phyloP scores from a whole-genome alignment of 2,888 invertebrate genomes.

The Cheilosia variabilis region DNA sequence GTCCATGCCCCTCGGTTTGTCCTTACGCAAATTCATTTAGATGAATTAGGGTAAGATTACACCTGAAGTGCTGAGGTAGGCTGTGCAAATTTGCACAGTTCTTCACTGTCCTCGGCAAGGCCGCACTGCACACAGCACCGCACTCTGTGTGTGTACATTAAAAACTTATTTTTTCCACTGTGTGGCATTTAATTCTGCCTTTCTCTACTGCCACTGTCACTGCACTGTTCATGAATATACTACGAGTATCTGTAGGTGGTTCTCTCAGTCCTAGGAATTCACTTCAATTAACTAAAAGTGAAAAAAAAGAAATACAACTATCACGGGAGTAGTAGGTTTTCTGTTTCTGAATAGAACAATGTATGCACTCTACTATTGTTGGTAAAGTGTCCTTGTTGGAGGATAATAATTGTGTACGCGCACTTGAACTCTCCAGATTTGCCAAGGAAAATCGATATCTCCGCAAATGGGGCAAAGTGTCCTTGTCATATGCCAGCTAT shows the following conservation, averaged over 20 bases:
- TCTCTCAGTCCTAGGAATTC: constrained; percentile 37
- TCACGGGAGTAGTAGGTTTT: constrained; percentile 18
- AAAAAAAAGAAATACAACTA: constrained; percentile 33
- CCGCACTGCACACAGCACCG: neutral
- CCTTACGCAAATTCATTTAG: constrained; percentile 62
- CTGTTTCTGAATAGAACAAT: constrained; percentile 4
- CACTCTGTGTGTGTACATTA: constrained; percentile 1
- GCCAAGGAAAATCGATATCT: constrained; percentile 53
- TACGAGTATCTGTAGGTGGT: constrained; percentile 1
- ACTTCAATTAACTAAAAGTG: constrained; percentile 62
- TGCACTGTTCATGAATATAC: constrained; percentile 13
- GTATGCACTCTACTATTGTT: constrained; percentile 19
- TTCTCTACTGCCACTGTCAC: constrained; percentile 7
- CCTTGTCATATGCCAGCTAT: constrained; percentile 28
- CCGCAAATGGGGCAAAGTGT: constrained; percentile 3
- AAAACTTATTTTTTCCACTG: constrained; percentile 9
- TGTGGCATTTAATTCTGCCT: constrained; percentile 16
- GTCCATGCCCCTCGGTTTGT: neutral
- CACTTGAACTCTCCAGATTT: constrained; percentile 53
- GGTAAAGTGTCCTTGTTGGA: constrained; percentile 29
- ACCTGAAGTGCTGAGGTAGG: constrained; percentile 32
- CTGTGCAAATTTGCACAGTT: constrained; percentile 50
- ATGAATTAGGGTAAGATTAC: constrained; percentile 62
- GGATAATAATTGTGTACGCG: constrained; percentile 43
- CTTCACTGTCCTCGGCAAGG: constrained; percentile 29